These are phyloP conservation scores for Penaeus vannamei DNA, from an alignment of 1,140 invertebrate genomes.

Conservation along the genomic window DNA sequence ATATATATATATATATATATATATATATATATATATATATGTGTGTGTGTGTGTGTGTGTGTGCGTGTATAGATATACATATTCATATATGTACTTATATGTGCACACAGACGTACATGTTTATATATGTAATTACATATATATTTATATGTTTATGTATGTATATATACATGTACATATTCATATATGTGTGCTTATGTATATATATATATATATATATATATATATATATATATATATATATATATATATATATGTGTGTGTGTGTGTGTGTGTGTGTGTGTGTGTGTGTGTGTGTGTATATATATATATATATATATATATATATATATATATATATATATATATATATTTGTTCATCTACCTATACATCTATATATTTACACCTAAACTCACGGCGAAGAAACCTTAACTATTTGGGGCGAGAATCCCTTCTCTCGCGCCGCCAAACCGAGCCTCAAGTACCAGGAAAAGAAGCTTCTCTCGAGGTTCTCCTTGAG, in stretches of 20 bases:
- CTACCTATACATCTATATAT: background rate
- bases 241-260: slow-evolving; percentile 16
- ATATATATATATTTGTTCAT: slow-evolving; percentile 5
- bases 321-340: background rate
- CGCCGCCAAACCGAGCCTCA: no score
- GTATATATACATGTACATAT: background rate
- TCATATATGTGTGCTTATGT: background rate
- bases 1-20: background rate
- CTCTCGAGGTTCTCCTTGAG: no score
- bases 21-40: slow-evolving; percentile 33
- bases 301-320: background rate
- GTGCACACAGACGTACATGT: background rate
- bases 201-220: slow-evolving; percentile 16
- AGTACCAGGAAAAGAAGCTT: no score
- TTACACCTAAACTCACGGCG: no score
- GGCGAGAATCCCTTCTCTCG: no score
- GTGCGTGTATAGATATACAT: background rate
- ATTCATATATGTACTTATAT: background rate
- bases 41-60: background rate
- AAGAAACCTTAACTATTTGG: no score
- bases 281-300: background rate
- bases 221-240: background rate
- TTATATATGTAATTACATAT: background rate
- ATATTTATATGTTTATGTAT: background rate
- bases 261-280: background rate